Evolutionary conservation across 30 jellyfish, hydroid and myxozoan species (phyloP).

Genomic region (Clytia hemisphaerica): DNA sequence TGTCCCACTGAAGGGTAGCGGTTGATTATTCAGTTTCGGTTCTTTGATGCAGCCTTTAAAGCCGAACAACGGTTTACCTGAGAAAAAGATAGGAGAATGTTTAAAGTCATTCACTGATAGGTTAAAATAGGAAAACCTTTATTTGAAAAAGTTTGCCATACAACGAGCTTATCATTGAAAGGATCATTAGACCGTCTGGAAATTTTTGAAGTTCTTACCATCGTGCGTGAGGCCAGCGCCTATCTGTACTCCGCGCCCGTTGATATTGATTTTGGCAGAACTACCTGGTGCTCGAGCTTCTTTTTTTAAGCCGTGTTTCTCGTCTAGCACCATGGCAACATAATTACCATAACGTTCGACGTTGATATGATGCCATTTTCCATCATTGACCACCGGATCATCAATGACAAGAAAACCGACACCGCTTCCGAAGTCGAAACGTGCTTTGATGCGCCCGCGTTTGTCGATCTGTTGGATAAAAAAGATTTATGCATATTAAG

Average conservation of each 20-base stretch:
- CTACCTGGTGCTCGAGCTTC: conserved; percentile 85
- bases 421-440: conserved; percentile 95
- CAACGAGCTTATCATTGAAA: no score
- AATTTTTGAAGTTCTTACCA: no score
- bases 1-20: conserved; percentile 81
- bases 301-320: conserved; percentile 33
- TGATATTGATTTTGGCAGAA: conserved; percentile 62
- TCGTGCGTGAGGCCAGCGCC: conserved; percentile 79
- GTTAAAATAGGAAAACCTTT: no score
- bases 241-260: conserved; percentile 51
- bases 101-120: not conserved
- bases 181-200: no score
- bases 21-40: conserved; percentile 55
- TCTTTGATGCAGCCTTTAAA: conserved; percentile 84
- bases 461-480: conserved; percentile 19
- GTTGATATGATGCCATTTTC: conserved; percentile 78
- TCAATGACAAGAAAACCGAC: conserved; percentile 48
- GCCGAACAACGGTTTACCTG: conserved; percentile 43
- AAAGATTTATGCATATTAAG: no score
- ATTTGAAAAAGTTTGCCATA: no score
- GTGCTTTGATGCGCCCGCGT: conserved; percentile 55
- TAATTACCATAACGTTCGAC: conserved; percentile 69
- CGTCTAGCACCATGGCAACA: conserved; percentile 67
- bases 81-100: not conserved
- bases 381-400: conserved; percentile 77